Evolutionary conservation across 2,797 vertebrate species (phyloP), one percentile per base, ranked within the genome.

Genomic region (Antrozous pallidus): DNA sequence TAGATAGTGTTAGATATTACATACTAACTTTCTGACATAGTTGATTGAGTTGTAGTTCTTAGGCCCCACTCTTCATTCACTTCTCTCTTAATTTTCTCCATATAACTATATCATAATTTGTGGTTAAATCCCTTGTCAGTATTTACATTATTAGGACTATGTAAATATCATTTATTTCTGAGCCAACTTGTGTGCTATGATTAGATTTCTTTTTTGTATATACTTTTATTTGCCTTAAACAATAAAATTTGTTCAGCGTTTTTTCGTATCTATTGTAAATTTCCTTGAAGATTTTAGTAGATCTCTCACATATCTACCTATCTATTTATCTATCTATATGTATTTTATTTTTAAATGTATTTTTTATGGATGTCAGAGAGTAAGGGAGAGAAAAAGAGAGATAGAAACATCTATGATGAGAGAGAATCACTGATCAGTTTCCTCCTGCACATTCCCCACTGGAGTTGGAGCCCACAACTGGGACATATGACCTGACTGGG

Each of bases 181-280:
- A 75, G 78, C 16, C n/a, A 93, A 40, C 47, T 26, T 42, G 26
- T 75, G 40, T 74, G 26, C 45, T 70, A 1, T 90, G 56, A 22
- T 86, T 61, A 56, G 61, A 42, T 85, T 86, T 89, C 16, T 31
- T 91, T 69, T 26, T 88, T 85, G 17, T 49, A 28, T 11, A 24
- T 79, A 8, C 33, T 90, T 94, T 91, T 94, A 47, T 90, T 92
- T 89, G 78, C 54, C 70, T 82, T 78, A 26, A 65, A 65, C 83
- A 56, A n/a, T 81, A 65, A 86, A 56, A 36, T 81, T 81, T 73
- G 20, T 45, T 81, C 86, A 56, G 9, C 6, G 12, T 49, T n/a
- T 74, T 74, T n/a, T 49, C 31, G 45, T 80, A 63, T 49, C 26
- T 67, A 18, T 74, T 65, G 36, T 58, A 81, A 63, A 79, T 38